Conservation (phyloP, 2,113 vertebrate species). For the Furnarius figulus region DNA sequence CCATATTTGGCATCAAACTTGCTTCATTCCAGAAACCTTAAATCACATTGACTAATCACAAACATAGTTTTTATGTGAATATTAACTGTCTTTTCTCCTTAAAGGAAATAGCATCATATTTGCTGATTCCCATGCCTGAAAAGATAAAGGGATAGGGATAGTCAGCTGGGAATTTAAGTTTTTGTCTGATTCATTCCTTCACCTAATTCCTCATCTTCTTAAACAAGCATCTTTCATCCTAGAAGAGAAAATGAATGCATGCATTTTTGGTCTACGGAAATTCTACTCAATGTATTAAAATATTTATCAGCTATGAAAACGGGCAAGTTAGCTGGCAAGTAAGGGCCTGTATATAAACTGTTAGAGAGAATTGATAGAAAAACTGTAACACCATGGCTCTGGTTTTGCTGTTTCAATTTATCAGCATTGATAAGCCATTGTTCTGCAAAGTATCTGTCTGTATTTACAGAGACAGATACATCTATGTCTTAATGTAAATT, state of each 20-base stretch:
- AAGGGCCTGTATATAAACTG: neutral
- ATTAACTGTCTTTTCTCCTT: neutral
- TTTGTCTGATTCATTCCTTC: neutral
- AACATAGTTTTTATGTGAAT: neutral
- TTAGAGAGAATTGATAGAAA: neutral
- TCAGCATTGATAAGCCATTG: neutral
- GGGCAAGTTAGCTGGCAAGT: neutral
- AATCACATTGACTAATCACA: constrained; percentile 19
- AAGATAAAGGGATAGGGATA: constrained; percentile 5
- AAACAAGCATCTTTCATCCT: neutral
- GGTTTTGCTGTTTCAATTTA: neutral
- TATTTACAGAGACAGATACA: neutral
- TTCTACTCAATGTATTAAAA: neutral
- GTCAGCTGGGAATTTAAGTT: neutral
- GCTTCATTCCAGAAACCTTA: constrained; percentile 67
- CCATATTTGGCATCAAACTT: constrained; percentile 69
- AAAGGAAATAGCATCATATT: constrained; percentile 23
- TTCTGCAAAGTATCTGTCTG: neutral
- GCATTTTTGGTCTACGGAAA: neutral
- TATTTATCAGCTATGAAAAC: neutral
- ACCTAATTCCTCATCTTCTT: neutral
- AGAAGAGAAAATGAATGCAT: neutral
- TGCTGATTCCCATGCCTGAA: neutral
- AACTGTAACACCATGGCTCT: neutral
- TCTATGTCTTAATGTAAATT: neutral